A percentile compares a stretch with the other conserved stretches of the same genome.
Evolutionary conservation across 2,113 vertebrate genomes (phyloP).

Genomic region (Neoarius graeffei): DNA sequence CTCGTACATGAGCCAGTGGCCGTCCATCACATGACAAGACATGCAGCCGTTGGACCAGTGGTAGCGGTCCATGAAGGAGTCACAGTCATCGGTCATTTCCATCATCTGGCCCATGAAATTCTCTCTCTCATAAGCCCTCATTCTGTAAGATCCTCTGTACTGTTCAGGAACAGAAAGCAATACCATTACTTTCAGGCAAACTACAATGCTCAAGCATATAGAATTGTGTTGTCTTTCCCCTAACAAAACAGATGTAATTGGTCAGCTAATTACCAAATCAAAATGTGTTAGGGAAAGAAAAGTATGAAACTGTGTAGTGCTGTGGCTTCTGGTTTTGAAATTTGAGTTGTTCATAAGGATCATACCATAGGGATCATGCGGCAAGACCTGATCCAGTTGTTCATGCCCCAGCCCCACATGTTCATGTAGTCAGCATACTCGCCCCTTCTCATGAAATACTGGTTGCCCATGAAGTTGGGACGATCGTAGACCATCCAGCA

Average conservation of each 20-base stretch:
- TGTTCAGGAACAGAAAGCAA: constrained; percentile 5
- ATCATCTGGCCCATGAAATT: constrained; percentile 54
- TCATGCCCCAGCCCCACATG: constrained; percentile 28
- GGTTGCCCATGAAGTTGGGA: constrained; percentile 64
- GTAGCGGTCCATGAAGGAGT: constrained; percentile 14
- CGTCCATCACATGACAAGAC: constrained; percentile 61
- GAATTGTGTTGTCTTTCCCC: not conserved
- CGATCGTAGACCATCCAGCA: constrained; percentile 71
- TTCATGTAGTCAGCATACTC: constrained; percentile 49
- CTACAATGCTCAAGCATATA: not conserved
- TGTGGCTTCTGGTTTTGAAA: not conserved
- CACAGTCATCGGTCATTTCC: constrained; percentile 20
- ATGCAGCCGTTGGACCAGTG: constrained; percentile 13
- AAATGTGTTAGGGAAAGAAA: not conserved
- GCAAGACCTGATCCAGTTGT: constrained; percentile 31
- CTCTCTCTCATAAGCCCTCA: constrained; percentile 66
- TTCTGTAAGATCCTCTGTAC: constrained; percentile 43
- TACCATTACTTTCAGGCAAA: not conserved
- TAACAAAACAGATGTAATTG: not conserved
- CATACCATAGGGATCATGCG: constrained; percentile 30
- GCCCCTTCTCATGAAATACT: constrained; percentile 69
- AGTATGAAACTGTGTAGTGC: not conserved
- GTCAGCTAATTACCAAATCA: not conserved
- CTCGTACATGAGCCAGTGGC: constrained; percentile 64
- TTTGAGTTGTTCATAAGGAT: not conserved